phyloP scores from a whole-genome alignment of 2,888 invertebrate genomes.

The Andrena marginata region DNA sequence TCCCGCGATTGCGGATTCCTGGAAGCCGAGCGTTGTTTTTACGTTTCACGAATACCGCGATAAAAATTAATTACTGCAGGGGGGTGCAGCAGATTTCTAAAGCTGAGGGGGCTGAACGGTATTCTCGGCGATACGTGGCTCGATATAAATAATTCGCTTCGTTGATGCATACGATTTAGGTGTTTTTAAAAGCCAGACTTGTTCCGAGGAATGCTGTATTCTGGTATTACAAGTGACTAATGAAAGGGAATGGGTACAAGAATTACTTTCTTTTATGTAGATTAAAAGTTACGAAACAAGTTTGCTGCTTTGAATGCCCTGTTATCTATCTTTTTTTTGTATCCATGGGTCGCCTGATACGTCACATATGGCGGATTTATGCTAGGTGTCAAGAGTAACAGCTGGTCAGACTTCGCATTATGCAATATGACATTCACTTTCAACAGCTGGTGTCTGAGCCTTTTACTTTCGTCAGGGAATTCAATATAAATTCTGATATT shows the following conservation, averaged over 20 bases:
- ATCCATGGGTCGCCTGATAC: neutral
- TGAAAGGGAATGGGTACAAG: neutral
- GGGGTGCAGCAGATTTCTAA: neutral
- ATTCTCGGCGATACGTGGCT: neutral
- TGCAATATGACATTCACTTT: conserved; percentile 69
- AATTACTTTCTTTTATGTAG: neutral
- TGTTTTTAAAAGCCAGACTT: neutral
- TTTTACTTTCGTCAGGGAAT: neutral
- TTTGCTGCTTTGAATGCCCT: neutral
- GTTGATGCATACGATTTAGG: neutral
- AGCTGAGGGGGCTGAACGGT: neutral
- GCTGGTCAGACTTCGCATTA: conserved; percentile 63
- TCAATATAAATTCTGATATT: neutral
- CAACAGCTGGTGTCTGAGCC: conserved; percentile 42
- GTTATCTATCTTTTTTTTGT: neutral
- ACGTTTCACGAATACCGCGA: neutral
- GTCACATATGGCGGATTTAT: conserved; percentile 9
- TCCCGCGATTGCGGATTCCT: too few relatives aligned
- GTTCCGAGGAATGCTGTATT: conserved; percentile 6
- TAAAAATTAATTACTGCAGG: neutral
- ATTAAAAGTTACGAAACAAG: neutral
- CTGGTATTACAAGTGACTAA: neutral
- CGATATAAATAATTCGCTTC: neutral
- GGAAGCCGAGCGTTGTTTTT: neutral
- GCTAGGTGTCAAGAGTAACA: conserved; percentile 43